Conservation (phyloP, 2,113 vertebrate species). For the Isichthys henryi region DNA sequence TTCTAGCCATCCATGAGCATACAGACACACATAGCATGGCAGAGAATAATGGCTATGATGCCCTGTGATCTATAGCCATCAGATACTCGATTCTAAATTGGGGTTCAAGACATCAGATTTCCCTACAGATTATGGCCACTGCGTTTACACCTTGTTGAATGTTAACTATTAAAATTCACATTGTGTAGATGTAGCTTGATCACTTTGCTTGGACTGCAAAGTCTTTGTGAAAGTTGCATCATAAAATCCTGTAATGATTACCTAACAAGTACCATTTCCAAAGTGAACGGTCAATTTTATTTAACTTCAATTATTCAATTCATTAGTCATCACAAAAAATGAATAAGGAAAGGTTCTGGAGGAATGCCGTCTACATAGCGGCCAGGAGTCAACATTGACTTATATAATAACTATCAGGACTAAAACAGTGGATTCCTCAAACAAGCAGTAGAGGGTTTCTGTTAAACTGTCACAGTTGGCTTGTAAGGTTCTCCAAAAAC, state of each 20-base stretch:
- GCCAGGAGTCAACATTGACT: background rate
- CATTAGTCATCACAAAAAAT: background rate
- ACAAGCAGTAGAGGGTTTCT: background rate
- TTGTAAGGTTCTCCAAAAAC: background rate
- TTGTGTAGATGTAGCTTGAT: background rate
- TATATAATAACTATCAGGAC: background rate
- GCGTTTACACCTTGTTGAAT: background rate
- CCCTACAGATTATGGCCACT: background rate
- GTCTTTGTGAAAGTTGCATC: background rate
- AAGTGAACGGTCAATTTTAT: background rate
- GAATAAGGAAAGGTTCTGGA: background rate
- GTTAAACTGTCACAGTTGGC: background rate
- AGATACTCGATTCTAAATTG: background rate
- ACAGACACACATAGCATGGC: background rate
- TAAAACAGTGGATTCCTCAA: background rate
- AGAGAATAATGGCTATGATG: no score
- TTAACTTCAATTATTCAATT: background rate
- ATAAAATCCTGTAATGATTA: background rate
- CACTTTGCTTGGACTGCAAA: background rate
- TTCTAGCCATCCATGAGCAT: background rate
- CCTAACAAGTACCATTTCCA: background rate
- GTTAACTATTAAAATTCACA: background rate
- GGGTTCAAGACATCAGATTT: background rate
- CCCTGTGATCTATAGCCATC: background rate
- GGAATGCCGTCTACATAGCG: background rate